Evolutionary conservation across 2,888 invertebrate species (phyloP).

Genomic region (Phaonia tiefii): DNA sequence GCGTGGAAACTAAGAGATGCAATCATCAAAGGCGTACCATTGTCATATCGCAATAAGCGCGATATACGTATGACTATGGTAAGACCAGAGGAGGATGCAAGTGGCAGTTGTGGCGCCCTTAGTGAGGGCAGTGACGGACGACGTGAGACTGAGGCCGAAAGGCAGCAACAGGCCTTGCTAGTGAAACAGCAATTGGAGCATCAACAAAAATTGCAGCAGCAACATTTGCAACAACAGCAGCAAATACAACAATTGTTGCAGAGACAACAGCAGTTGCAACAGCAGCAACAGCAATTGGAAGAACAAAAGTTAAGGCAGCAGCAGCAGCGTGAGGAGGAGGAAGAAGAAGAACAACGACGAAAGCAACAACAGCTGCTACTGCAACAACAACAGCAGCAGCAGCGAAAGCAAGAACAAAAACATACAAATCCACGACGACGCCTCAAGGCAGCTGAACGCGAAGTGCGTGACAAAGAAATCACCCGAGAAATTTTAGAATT

Average conservation of each 20-base stretch:
- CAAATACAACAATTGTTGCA: constrained; percentile 66
- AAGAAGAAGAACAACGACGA: constrained; percentile 70
- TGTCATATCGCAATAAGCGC: constrained; percentile 79
- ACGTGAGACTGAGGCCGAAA: constrained; percentile 53
- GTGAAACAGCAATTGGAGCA: constrained; percentile 63
- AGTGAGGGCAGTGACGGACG: constrained; percentile 47
- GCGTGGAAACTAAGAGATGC: constrained; percentile 80
- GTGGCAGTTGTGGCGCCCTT: constrained; percentile 28
- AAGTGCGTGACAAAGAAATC: constrained; percentile 77
- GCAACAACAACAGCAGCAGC: constrained; percentile 58
- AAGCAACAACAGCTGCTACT: constrained; percentile 67
- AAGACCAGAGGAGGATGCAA: constrained; percentile 46
- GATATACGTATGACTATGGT: constrained; percentile 65
- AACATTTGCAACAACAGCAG: constrained; percentile 67
- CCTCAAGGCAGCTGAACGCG: constrained; percentile 78
- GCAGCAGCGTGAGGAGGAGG: constrained; percentile 68
- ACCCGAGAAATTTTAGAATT: constrained; percentile 79
- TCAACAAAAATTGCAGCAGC: constrained; percentile 67
- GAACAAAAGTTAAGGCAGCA: constrained; percentile 68
- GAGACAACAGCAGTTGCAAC: constrained; percentile 66
- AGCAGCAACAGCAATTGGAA: constrained; percentile 66
- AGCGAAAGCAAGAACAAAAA: constrained; percentile 52
- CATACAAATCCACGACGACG: constrained; percentile 75
- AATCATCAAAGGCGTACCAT: constrained; percentile 78
- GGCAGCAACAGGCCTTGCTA: constrained; percentile 53